A percentile compares a stretch with the other conserved stretches of the same genome.
Conservation (phyloP, 2,797 vertebrate species). For the Loriculus beryllinus region DNA sequence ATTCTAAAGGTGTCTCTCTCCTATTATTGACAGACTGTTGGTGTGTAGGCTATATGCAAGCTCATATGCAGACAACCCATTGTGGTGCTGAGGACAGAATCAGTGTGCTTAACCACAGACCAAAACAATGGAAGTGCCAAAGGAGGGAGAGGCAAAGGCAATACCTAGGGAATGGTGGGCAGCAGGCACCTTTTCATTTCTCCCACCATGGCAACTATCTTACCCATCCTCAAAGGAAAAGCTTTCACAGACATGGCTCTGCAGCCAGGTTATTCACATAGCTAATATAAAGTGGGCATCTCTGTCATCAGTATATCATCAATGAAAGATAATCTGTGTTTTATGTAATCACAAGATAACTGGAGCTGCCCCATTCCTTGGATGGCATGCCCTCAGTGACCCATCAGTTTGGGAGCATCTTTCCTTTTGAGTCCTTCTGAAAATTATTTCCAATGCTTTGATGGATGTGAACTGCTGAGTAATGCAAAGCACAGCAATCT, state of each 20-base stretch:
- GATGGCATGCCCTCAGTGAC: not conserved
- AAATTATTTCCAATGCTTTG: not conserved
- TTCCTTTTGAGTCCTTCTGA: not conserved
- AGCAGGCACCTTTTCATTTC: not conserved
- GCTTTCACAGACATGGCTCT: not conserved
- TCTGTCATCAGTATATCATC: not conserved
- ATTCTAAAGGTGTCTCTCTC: not conserved
- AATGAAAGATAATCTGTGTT: not conserved
- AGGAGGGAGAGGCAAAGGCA: not conserved
- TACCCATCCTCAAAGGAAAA: not conserved
- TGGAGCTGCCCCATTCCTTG: not conserved
- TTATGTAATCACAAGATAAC: not conserved
- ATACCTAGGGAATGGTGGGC: not conserved
- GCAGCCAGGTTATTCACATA: not conserved
- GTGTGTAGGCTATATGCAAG: not conserved
- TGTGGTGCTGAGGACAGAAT: not conserved
- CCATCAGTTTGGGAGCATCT: not conserved
- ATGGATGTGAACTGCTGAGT: not conserved
- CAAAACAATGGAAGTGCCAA: not conserved
- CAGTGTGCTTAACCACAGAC: fast-evolving
- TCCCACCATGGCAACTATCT: not conserved
- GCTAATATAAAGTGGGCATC: not conserved
- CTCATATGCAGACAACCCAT: not conserved
- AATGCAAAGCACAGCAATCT: not conserved
- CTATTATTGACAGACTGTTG: not conserved